Conservation (phyloP, 2,888 invertebrate genomes). For the Melipona beecheii region DNA sequence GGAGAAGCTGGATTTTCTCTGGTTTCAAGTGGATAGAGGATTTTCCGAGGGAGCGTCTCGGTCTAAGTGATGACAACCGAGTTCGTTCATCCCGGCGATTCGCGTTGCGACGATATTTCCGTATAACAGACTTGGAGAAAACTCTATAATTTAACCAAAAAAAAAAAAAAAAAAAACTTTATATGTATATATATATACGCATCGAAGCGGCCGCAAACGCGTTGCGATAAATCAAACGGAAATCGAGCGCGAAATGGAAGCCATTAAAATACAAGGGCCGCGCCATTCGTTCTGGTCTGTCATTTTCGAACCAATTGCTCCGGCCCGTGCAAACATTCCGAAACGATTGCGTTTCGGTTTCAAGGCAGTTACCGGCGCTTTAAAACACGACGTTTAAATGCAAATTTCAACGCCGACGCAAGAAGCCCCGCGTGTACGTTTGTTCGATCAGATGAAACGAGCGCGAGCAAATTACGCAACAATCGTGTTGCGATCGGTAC, state of each 20-base stretch:
- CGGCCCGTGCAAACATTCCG: constrained; percentile 6
- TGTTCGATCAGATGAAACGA: background rate
- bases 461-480: background rate
- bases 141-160: background rate
- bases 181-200: background rate
- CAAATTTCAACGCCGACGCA: background rate
- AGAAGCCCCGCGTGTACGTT: background rate
- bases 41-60: background rate
- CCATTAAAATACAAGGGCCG: constrained; percentile 21
- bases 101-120: background rate
- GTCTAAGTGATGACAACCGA: background rate
- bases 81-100: background rate
- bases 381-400: background rate
- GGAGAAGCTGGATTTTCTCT: background rate
- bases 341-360: constrained; percentile 26
- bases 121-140: background rate
- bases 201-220: background rate
- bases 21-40: background rate
- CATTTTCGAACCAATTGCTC: constrained; percentile 21
- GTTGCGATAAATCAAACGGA: constrained; percentile 30
- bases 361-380: background rate
- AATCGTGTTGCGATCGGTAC: constrained; percentile 13
- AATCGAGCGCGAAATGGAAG: constrained; percentile 29
- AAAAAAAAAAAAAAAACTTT: background rate
- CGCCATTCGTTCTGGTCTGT: constrained; percentile 21